A percentile compares a stretch with the other conserved stretches of the same genome.
Conservation (phyloP, 2,113 vertebrate genomes). For the Bufo bufo region DNA sequence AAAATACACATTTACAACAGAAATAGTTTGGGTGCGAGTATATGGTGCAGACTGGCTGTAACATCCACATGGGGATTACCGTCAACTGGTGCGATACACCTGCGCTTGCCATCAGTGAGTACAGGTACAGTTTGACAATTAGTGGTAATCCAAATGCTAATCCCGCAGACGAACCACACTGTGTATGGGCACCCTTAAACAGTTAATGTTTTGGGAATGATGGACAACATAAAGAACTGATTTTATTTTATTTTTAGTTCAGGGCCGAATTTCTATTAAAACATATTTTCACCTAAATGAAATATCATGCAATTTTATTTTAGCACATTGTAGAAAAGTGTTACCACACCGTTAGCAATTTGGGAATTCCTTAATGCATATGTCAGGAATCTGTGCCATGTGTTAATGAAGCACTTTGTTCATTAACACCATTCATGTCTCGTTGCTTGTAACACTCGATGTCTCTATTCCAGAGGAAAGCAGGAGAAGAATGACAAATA, state of each 20-base stretch:
- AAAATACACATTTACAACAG: too few species aligned
- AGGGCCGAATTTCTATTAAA: not conserved
- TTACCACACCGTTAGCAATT: not conserved
- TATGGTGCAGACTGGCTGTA: too few species aligned
- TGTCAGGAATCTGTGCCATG: conserved; percentile 13
- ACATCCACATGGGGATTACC: too few species aligned
- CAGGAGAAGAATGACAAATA: not conserved
- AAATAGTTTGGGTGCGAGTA: too few species aligned
- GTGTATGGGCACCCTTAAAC: too few species aligned
- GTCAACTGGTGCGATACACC: too few species aligned
- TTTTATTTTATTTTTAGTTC: not conserved
- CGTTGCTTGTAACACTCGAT: not conserved
- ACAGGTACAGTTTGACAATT: too few species aligned
- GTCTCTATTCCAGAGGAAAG: not conserved
- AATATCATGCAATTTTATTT: not conserved
- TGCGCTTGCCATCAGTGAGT: too few species aligned
- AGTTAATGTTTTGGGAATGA: not conserved
- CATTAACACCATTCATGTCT: conserved; percentile 12
- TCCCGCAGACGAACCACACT: too few species aligned
- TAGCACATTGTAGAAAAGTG: not conserved
- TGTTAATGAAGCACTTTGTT: conserved; percentile 23
- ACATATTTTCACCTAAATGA: not conserved
- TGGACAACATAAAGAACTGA: not conserved
- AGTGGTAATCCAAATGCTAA: too few species aligned
- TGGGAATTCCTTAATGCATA: conserved; percentile 15